Evolutionary conservation across 2,888 invertebrate species (phyloP), one percentile per base, ranked within the genome.

Genomic region (Nysson spinosus): DNA sequence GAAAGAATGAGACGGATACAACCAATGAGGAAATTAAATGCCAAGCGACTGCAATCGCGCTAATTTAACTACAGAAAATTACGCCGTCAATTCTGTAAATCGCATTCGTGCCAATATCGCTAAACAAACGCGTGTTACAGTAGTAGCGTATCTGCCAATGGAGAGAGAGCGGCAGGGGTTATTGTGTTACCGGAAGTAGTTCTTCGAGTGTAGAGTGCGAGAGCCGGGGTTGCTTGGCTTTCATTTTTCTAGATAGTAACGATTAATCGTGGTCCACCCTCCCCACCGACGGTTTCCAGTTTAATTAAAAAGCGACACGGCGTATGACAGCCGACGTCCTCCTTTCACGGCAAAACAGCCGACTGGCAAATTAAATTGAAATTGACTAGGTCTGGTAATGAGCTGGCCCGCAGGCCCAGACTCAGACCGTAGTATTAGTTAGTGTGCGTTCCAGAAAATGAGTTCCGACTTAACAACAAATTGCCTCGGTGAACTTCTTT

Each of bases 391-490:
- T 77, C 69, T 62, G 67, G 72, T 81, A 82, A 82, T 79, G 77
- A 80, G 77, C 68, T 75, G 73, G 73, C 65, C 75, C 66, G 71
- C 75, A 68, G 69, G 54, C 62, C 43, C 52, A n/a, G n/a, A n/a
- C n/a, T n/a, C 26, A 46, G 37, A 46, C 54, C 50, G 47, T 52
- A 49, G 58, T 40, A 49, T 49, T 44, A 54, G 44, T 47, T 49
- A 44, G 61, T 44, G 61, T 64, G 65, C 62, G 67, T 62, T 74
- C 66, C 68, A 78, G 77, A 79, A 83, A 83, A 82, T 79, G 77
- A 79, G 77, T 79, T 78, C 69, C 65, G 77, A 78, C 67, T 80
- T 78, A 73, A 78, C 79, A 82, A 82, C 78, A 80, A 80, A 80
- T 78, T 80, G 74, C 75, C 73, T 76, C 62, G 63, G 74, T 67